These are phyloP conservation scores for Ictalurus punctatus DNA, from an alignment of 2,113 vertebrate species.

Conservation along the genomic window DNA sequence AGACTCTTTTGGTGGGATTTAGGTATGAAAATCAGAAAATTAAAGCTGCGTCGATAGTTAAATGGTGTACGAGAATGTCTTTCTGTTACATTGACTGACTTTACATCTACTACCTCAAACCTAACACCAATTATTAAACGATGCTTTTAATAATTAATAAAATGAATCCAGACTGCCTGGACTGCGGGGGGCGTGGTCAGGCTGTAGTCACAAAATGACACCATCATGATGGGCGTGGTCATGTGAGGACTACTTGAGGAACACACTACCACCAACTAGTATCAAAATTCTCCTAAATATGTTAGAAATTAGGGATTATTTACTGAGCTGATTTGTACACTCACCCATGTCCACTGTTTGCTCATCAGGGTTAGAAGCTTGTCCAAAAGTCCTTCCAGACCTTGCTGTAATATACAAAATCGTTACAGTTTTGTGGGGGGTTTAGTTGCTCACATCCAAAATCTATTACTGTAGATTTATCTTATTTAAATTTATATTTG, in stretches of 20 bases:
- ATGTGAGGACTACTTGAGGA: neutral
- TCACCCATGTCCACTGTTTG: slow-evolving; percentile 51
- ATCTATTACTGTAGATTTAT: neutral
- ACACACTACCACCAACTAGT: neutral
- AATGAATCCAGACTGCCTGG: neutral
- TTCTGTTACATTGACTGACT: neutral
- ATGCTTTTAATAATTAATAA: neutral
- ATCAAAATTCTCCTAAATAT: neutral
- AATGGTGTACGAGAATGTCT: neutral
- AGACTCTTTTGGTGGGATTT: neutral
- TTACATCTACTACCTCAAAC: neutral
- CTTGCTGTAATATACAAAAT: slow-evolving; percentile 36
- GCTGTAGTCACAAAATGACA: neutral
- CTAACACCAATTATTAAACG: neutral
- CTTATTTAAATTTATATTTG: no score
- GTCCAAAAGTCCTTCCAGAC: slow-evolving; percentile 37
- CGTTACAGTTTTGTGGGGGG: neutral
- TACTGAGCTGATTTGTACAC: neutral
- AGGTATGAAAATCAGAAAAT: neutral
- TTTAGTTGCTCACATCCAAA: neutral
- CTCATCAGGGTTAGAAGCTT: slow-evolving; percentile 49
- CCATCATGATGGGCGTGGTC: neutral
- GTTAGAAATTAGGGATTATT: neutral
- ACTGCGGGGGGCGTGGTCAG: neutral
- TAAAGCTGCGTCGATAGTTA: neutral